These are phyloP conservation scores for Dynastes tityus DNA, from an alignment of 2,888 invertebrate species.

Conservation along the genomic window DNA sequence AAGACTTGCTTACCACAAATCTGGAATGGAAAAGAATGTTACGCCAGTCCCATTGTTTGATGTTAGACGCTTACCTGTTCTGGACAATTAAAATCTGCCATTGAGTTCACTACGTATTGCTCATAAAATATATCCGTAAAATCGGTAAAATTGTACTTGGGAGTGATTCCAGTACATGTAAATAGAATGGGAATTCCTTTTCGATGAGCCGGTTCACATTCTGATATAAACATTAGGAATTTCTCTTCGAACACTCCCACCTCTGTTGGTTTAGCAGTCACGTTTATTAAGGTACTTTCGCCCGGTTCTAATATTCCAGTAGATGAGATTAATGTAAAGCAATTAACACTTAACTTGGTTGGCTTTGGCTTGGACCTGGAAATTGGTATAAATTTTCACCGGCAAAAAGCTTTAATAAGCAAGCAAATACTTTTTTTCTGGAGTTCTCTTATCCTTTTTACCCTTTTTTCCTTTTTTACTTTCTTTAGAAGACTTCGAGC, in stretches of 20 bases:
- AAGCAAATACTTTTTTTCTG: conserved; percentile 47
- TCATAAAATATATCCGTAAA: conserved; percentile 75
- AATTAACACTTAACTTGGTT: conserved; percentile 63
- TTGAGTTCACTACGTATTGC: conserved; percentile 73
- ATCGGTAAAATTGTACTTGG: conserved; percentile 74
- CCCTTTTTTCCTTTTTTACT: conserved; percentile 53
- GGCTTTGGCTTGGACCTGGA: conserved; percentile 55
- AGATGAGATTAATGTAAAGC: conserved; percentile 66
- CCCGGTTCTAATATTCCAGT: conserved; percentile 66
- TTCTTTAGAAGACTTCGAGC: conserved; percentile 52
- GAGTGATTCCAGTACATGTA: conserved; percentile 74
- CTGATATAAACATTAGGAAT: conserved; percentile 65
- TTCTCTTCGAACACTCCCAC: conserved; percentile 65
- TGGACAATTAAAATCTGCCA: conserved; percentile 72
- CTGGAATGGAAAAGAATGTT: conserved; percentile 59
- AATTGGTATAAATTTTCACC: background rate
- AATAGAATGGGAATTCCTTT: conserved; percentile 72
- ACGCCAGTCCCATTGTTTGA: background rate
- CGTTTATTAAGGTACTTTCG: conserved; percentile 63
- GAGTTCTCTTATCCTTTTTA: conserved; percentile 56
- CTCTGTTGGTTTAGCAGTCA: conserved; percentile 66
- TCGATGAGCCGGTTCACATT: conserved; percentile 71
- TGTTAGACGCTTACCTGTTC: conserved; percentile 64
- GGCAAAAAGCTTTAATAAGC: too few species aligned
- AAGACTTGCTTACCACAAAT: conserved; percentile 66